These are phyloP conservation scores for Apostichopus parvimensis DNA, from an alignment of 35 echinoderm and acorn worm genomes.

Conservation along the genomic window DNA sequence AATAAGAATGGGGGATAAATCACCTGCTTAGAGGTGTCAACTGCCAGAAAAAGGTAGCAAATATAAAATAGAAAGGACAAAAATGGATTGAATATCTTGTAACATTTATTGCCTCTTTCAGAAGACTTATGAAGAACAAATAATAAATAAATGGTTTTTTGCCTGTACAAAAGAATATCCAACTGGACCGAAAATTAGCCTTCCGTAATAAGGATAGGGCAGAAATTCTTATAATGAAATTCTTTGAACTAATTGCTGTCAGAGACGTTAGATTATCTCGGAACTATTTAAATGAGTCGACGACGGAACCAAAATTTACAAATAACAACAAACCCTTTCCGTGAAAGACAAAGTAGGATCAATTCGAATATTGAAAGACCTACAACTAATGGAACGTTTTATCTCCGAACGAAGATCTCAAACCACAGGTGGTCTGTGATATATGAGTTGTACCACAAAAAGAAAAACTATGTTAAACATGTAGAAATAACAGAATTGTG, in stretches of 20 bases:
- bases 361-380: background rate
- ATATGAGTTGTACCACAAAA: too few species aligned
- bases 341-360: slow-evolving; percentile 37
- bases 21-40: too few species aligned
- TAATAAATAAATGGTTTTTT: slow-evolving; percentile 33
- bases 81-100: slow-evolving; percentile 9
- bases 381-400: background rate
- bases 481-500: too few species aligned
- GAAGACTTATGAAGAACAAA: slow-evolving; percentile 15
- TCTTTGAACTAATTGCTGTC: background rate
- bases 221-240: background rate
- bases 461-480: too few species aligned
- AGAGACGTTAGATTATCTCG: background rate
- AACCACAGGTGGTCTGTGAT: background rate
- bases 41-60: too few species aligned
- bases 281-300: background rate
- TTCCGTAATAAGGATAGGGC: background rate
- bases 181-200: slow-evolving; percentile 2
- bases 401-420: background rate
- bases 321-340: slow-evolving; percentile 18
- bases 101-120: slow-evolving; percentile 47
- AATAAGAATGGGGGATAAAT: too few species aligned
- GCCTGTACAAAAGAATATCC: slow-evolving; percentile 46
- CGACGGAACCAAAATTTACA: slow-evolving; percentile 40
- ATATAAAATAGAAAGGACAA: background rate